phyloP scores from a whole-genome alignment of 2,113 vertebrate genomes.

The Xenus cinereus region DNA sequence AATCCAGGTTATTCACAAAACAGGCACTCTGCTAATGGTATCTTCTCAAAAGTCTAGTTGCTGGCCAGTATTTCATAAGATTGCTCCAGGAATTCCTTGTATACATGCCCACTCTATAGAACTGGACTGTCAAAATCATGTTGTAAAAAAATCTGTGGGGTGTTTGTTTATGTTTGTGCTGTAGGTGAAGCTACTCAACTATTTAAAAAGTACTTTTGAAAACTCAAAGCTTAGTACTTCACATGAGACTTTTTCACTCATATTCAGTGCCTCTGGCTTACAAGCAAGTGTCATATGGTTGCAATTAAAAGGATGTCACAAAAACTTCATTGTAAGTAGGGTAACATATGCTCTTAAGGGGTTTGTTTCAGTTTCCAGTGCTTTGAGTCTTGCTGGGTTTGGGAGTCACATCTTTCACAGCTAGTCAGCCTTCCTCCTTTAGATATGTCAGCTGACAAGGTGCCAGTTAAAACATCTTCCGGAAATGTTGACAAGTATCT shows the following conservation, averaged over 20 bases:
- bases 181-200: neutral
- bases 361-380: constrained; percentile 39
- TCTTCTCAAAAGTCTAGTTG: neutral
- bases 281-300: constrained; percentile 54
- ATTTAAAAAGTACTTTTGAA: neutral
- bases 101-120: neutral
- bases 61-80: neutral
- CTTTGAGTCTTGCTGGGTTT: constrained; percentile 46
- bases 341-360: constrained; percentile 35
- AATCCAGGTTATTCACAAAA: neutral
- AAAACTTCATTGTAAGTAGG: constrained; percentile 36
- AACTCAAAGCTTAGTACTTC: neutral
- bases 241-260: constrained; percentile 10
- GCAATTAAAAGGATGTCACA: constrained; percentile 61
- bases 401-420: constrained; percentile 64
- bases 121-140: neutral
- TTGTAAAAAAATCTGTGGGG: neutral
- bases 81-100: neutral
- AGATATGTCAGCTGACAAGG: constrained; percentile 66
- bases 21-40: neutral
- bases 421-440: constrained; percentile 51
- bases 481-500: constrained; percentile 68
- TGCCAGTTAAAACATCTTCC: constrained; percentile 74
- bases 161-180: neutral
- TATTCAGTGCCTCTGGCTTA: constrained; percentile 49